Percentiles rank a stretch among this genome's conserved stretches.
phyloP scores from a whole-genome alignment of 2,888 invertebrate species.

The Ischnus inquisitorius region DNA sequence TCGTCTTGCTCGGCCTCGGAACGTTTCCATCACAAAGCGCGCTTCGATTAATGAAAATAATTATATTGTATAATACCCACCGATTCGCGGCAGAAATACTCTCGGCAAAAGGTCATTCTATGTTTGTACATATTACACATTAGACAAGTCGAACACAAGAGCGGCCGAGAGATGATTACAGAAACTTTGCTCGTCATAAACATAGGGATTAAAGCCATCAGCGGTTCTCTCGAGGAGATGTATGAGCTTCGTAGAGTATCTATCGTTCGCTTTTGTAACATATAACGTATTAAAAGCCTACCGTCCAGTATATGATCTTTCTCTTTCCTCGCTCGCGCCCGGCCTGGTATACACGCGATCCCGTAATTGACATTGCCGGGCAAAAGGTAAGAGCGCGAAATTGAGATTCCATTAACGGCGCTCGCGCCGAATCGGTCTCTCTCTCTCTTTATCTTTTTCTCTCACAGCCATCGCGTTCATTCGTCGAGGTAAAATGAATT shows the following conservation, averaged over 20 bases:
- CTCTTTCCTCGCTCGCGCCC: slow-evolving; percentile 15
- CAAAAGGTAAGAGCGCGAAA: slow-evolving; percentile 29
- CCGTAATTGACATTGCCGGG: slow-evolving; percentile 52
- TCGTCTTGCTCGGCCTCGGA: not conserved
- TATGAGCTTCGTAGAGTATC: slow-evolving; percentile 7
- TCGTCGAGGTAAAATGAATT: slow-evolving; percentile 40
- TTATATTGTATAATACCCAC: not conserved
- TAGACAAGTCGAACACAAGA: slow-evolving; percentile 19
- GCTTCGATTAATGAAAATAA: not conserved
- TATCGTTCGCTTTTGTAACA: slow-evolving; percentile 49
- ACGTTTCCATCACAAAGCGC: not conserved
- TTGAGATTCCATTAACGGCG: slow-evolving; percentile 52
- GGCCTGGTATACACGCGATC: slow-evolving; percentile 44
- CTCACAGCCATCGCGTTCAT: too few species aligned
- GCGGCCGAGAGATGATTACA: slow-evolving; percentile 39
- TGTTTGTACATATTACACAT: not conserved
- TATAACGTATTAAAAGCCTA: slow-evolving; percentile 3
- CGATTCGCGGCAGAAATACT: not conserved
- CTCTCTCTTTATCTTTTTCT: slow-evolving; percentile 6
- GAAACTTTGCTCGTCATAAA: slow-evolving; percentile 50
- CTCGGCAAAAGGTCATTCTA: not conserved
- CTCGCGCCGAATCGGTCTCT: slow-evolving; percentile 10
- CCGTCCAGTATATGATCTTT: slow-evolving; percentile 36
- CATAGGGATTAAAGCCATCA: slow-evolving; percentile 60
- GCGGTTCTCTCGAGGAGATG: slow-evolving; percentile 40